phyloP scores from a whole-genome alignment of 2,113 vertebrate species.

The Nerophis lumbriciformis region DNA sequence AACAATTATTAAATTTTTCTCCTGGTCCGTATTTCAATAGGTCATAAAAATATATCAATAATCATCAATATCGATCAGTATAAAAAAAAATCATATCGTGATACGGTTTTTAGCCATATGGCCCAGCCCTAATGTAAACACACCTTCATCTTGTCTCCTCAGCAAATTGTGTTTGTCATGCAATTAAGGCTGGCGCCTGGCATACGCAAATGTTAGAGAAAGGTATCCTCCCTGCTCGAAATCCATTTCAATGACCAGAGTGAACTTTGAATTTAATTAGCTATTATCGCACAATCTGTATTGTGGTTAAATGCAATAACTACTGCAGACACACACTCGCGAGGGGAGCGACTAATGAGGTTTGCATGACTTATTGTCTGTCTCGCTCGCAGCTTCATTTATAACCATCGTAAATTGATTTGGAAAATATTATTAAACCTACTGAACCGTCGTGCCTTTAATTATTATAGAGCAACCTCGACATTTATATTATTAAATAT shows the following conservation, averaged over 20 bases:
- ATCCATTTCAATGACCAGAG: slow-evolving; percentile 52
- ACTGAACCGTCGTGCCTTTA: slow-evolving; percentile 57
- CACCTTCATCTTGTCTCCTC: slow-evolving; percentile 14
- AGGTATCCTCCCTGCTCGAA: slow-evolving; percentile 43
- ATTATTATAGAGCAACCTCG: slow-evolving; percentile 58
- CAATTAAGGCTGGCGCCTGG: slow-evolving; percentile 40
- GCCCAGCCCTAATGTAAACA: too few species aligned
- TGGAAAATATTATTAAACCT: slow-evolving; percentile 66
- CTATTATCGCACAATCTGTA: slow-evolving; percentile 62
- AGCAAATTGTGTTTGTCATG: slow-evolving; percentile 38
- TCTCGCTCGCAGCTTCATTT: slow-evolving; percentile 63
- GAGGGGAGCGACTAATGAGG: slow-evolving; percentile 62
- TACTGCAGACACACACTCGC: slow-evolving; percentile 44
- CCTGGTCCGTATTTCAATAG: too few species aligned
- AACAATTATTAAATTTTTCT: too few species aligned
- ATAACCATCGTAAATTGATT: slow-evolving; percentile 64
- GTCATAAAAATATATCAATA: too few species aligned
- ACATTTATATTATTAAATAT: slow-evolving; percentile 45
- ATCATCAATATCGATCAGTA: too few species aligned
- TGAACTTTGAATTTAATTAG: slow-evolving; percentile 67
- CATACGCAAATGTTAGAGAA: slow-evolving; percentile 50
- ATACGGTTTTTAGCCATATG: too few species aligned
- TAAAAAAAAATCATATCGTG: too few species aligned
- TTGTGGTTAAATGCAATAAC: slow-evolving; percentile 64
- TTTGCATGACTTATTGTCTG: slow-evolving; percentile 65